phyloP scores from a whole-genome alignment of 1,140 invertebrate species.

The Lamellibrachia luymesi region DNA sequence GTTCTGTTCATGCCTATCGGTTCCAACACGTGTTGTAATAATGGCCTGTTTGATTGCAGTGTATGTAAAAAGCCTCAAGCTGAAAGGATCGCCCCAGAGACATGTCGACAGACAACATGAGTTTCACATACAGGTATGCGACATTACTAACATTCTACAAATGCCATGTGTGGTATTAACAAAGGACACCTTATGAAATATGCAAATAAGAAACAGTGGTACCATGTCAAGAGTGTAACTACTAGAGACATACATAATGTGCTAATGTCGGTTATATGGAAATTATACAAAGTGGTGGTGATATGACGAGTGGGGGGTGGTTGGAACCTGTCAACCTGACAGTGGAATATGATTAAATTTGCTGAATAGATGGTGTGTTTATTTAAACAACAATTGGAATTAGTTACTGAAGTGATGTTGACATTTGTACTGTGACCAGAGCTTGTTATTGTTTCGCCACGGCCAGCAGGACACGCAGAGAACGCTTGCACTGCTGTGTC shows the following conservation, averaged over 20 bases:
- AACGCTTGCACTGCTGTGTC: too few species aligned
- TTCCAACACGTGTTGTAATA: neutral
- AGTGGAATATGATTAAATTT: too few species aligned
- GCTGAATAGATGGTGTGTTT: too few species aligned
- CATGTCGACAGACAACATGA: conserved; percentile 8
- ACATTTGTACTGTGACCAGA: too few species aligned
- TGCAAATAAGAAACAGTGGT: neutral
- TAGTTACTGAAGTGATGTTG: too few species aligned
- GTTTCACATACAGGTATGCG: conserved; percentile 21
- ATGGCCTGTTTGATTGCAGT: conserved; percentile 15
- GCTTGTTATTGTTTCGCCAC: too few species aligned
- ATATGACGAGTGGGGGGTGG: neutral
- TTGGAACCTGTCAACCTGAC: neutral
- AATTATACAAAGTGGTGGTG: conserved; percentile 6
- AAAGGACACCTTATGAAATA: conserved; percentile 3
- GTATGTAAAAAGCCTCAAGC: conserved; percentile 16
- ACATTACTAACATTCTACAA: neutral
- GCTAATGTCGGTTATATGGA: neutral
- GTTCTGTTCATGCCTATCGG: neutral
- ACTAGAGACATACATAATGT: neutral
- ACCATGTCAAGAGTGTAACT: neutral
- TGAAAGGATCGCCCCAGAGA: conserved; percentile 25
- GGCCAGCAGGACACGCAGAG: too few species aligned
- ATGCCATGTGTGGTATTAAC: conserved; percentile 2
- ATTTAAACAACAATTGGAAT: too few species aligned